Conservation (phyloP, 2,888 invertebrate genomes). For the Camptogramma bilineatum region DNA sequence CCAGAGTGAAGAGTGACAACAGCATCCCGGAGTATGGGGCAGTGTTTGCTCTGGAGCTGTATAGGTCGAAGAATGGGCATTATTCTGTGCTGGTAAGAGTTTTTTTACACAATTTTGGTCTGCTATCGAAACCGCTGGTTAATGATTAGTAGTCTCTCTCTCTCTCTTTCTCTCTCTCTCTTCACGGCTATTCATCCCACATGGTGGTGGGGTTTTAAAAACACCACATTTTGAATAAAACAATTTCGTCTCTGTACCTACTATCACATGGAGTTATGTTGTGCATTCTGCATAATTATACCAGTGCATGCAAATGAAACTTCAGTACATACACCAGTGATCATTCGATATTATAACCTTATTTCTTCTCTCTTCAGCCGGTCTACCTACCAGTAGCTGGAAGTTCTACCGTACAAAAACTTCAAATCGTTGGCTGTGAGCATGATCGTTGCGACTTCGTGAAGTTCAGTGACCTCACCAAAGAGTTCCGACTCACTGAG, state of each 20-base stretch:
- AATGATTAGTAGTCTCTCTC: too few species aligned
- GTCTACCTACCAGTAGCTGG: constrained; percentile 72
- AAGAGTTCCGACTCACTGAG: constrained; percentile 61
- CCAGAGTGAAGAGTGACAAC: constrained; percentile 55
- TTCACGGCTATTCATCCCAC: too few species aligned
- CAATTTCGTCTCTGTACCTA: too few species aligned
- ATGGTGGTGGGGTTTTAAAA: too few species aligned
- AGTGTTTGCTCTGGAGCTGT: constrained; percentile 69
- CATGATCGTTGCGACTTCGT: constrained; percentile 57
- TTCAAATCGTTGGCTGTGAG: constrained; percentile 63
- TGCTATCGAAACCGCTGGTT: too few species aligned
- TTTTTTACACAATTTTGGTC: neutral
- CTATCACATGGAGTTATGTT: too few species aligned
- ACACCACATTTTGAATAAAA: too few species aligned
- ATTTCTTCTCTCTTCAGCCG: constrained; percentile 57
- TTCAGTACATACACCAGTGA: too few species aligned
- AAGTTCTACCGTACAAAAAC: constrained; percentile 52
- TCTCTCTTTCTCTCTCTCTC: too few species aligned
- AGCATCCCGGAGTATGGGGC: constrained; percentile 74
- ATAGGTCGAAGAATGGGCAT: constrained; percentile 58
- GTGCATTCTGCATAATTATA: too few species aligned
- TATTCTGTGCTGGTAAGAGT: constrained; percentile 68
- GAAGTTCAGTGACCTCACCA: constrained; percentile 61
- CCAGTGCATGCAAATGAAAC: too few species aligned
- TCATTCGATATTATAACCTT: too few species aligned